A percentile compares a stretch with the other conserved stretches of the same genome.
Evolutionary conservation across 2,113 vertebrate species (phyloP).

Genomic region (Leucopternis melanops): DNA sequence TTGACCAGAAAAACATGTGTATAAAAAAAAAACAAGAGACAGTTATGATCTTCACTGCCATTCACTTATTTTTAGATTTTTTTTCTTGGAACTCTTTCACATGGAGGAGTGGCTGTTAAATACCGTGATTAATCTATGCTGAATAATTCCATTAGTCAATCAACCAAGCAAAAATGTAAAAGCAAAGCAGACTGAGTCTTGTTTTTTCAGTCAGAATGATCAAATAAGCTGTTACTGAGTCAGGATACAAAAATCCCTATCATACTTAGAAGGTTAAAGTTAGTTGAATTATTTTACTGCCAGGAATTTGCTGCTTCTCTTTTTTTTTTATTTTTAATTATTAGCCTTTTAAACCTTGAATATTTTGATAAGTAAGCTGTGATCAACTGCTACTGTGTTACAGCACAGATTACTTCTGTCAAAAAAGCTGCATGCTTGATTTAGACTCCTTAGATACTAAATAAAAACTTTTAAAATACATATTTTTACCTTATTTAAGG

Average conservation of each 20-base stretch:
- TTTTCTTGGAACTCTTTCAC: neutral
- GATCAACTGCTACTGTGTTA: neutral
- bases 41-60: neutral
- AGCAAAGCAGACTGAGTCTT: neutral
- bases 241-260: neutral
- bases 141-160: neutral
- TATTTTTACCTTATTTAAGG: neutral
- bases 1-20: neutral
- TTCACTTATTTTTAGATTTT: neutral
- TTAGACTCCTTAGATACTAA: neutral
- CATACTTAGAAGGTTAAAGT: neutral
- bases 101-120: neutral
- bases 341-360: neutral
- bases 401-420: neutral
- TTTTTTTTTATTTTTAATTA: neutral
- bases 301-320: rapidly evolving
- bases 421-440: neutral
- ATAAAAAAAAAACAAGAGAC: neutral
- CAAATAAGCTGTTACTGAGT: neutral
- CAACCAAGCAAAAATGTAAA: neutral
- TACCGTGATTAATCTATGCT: neutral
- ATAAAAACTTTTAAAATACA: neutral
- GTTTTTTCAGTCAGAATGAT: neutral
- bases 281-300: neutral
- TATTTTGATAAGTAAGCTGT: neutral